These are phyloP conservation scores for Neopelma chrysocephalum DNA, from an alignment of 2,797 vertebrate genomes.

Conservation along the genomic window DNA sequence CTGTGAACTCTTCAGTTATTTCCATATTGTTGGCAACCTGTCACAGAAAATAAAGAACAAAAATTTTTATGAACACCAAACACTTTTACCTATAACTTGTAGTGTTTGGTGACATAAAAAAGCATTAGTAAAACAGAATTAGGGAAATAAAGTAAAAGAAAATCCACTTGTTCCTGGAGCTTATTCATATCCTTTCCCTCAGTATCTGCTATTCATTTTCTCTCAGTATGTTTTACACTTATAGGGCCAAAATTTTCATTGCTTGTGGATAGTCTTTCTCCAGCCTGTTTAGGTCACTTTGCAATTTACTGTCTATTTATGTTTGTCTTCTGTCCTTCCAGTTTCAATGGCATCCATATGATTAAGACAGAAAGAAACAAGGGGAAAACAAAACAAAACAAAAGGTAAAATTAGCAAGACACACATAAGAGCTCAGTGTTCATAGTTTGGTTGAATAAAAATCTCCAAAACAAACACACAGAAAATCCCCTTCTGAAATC, in stretches of 20 bases:
- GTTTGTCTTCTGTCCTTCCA: background rate
- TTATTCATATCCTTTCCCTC: background rate
- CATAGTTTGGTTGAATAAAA: background rate
- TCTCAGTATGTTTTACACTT: background rate
- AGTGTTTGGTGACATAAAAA: background rate
- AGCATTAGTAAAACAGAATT: background rate
- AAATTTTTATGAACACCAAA: background rate
- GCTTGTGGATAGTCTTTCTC: background rate
- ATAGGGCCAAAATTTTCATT: background rate
- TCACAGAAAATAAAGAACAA: background rate
- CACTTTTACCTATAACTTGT: background rate
- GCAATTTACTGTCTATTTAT: background rate
- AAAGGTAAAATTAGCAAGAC: background rate
- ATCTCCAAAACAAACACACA: background rate
- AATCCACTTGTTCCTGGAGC: background rate
- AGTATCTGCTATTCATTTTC: background rate
- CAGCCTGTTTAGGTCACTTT: background rate
- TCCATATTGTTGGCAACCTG: background rate
- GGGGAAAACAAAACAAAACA: accelerated
- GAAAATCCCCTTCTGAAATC: background rate
- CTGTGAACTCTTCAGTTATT: background rate
- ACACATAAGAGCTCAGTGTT: background rate
- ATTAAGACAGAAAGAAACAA: background rate
- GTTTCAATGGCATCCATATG: background rate
- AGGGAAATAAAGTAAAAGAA: background rate